phyloP scores from a whole-genome alignment of 1,140 invertebrate genomes.

The Radopholus similis region DNA sequence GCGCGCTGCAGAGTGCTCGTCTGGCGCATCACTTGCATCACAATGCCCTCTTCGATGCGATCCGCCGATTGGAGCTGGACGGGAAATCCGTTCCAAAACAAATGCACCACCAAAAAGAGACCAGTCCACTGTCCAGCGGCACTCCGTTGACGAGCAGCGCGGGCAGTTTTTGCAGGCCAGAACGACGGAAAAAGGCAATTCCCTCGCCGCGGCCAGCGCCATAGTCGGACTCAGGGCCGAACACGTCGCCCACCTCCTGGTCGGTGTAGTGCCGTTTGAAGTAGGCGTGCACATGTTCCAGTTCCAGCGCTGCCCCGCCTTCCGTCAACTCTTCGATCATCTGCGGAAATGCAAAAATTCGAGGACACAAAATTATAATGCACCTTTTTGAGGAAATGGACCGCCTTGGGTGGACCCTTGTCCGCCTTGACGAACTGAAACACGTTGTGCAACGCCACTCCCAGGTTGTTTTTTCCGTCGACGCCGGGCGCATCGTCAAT shows the following conservation, averaged over 20 bases:
- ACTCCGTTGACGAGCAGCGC: constrained; percentile 87
- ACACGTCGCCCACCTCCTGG: constrained; percentile 73
- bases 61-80: constrained; percentile 67
- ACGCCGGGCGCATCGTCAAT: constrained; percentile 67
- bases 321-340: constrained; percentile 57
- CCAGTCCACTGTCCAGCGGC: constrained; percentile 69
- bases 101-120: constrained; percentile 14
- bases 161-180: constrained; percentile 70
- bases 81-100: constrained; percentile 15
- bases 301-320: constrained; percentile 62
- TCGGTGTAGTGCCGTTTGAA: constrained; percentile 70
- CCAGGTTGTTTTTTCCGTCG: constrained; percentile 69
- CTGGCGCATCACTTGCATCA: constrained; percentile 81
- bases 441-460: constrained; percentile 80
- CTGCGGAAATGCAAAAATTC: constrained; percentile 43
- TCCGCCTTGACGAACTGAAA: constrained; percentile 82
- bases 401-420: constrained; percentile 64
- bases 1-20: constrained; percentile 75
- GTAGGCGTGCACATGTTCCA: constrained; percentile 71
- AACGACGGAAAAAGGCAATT: constrained; percentile 75
- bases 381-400: constrained; percentile 49
- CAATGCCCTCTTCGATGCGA: constrained; percentile 86
- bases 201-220: constrained; percentile 70
- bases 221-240: constrained; percentile 83
- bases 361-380: constrained; percentile 9